phyloP scores from a whole-genome alignment of 92 coral and sea anemone species.

The Meandrina meandrites region DNA sequence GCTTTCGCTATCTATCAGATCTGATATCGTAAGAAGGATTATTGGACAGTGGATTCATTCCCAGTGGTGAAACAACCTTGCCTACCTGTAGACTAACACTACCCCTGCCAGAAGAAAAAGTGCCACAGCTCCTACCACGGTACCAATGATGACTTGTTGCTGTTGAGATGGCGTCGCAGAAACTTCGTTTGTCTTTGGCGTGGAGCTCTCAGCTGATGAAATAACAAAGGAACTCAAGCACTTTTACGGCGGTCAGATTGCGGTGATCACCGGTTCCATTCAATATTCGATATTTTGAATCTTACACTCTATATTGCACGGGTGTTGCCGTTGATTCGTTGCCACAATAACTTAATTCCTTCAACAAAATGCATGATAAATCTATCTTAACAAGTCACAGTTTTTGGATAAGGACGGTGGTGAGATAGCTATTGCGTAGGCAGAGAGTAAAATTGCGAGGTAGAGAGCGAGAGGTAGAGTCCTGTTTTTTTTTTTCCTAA shows the following conservation, averaged over 20 bases:
- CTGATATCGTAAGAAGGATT: not conserved
- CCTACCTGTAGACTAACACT: constrained; percentile 11
- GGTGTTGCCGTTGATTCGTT: not conserved
- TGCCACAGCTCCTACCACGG: not conserved
- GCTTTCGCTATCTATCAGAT: not conserved
- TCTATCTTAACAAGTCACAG: not conserved
- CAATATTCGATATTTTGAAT: not conserved
- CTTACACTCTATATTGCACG: not conserved
- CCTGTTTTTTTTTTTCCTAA: too few relatives aligned
- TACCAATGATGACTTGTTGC: constrained; percentile 17
- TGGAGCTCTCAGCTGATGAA: not conserved
- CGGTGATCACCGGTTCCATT: not conserved
- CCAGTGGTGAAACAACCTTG: not conserved
- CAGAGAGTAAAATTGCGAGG: not conserved
- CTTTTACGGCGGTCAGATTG: not conserved
- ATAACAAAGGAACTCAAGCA: not conserved
- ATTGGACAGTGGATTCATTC: not conserved
- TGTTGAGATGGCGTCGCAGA: not conserved
- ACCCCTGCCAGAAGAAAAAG: not conserved
- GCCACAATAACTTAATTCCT: not conserved
- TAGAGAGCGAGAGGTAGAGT: not conserved
- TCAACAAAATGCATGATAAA: not conserved
- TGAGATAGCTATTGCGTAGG: not conserved
- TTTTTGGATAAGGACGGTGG: not conserved
- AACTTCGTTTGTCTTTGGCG: not conserved